Conservation (phyloP, 2,113 vertebrate species). For the Sorex fumeus region DNA sequence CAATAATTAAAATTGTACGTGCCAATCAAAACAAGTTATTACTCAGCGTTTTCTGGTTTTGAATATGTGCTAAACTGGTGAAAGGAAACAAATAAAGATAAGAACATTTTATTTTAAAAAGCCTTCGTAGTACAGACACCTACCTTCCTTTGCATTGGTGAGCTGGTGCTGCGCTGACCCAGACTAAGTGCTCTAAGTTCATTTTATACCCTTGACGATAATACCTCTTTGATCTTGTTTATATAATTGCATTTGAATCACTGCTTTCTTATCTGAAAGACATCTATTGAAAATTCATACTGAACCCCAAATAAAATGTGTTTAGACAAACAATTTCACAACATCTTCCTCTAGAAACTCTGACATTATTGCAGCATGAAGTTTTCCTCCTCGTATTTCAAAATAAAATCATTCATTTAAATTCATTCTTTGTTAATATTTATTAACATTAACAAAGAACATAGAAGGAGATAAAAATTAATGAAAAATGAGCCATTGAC, state of each 20-base stretch:
- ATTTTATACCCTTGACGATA: conserved; percentile 90
- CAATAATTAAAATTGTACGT: conserved; percentile 34
- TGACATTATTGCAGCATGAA: conserved; percentile 86
- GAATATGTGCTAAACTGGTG: conserved; percentile 36
- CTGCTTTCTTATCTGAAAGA: conserved; percentile 88
- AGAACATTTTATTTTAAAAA: conserved; percentile 53
- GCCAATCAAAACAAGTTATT: conserved; percentile 19
- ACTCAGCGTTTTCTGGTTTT: conserved; percentile 37
- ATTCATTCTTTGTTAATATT: conserved; percentile 74
- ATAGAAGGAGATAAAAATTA: conserved; percentile 24
- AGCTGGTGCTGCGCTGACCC: conserved; percentile 82
- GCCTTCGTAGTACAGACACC: conserved; percentile 51
- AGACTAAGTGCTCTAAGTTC: conserved; percentile 76
- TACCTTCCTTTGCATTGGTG: conserved; percentile 85
- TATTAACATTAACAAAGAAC: conserved; percentile 55
- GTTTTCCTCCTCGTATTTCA: conserved; percentile 83
- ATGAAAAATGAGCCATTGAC: background rate
- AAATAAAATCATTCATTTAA: conserved; percentile 80
- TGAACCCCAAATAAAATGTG: conserved; percentile 87
- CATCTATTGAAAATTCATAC: conserved; percentile 91
- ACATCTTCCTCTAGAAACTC: conserved; percentile 86
- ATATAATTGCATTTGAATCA: conserved; percentile 89
- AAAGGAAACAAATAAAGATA: conserved; percentile 33
- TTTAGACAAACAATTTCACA: conserved; percentile 85
- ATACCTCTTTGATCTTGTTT: conserved; percentile 89